Conservation (phyloP, 2,113 vertebrate species). For the Ginglymostoma cirratum region DNA sequence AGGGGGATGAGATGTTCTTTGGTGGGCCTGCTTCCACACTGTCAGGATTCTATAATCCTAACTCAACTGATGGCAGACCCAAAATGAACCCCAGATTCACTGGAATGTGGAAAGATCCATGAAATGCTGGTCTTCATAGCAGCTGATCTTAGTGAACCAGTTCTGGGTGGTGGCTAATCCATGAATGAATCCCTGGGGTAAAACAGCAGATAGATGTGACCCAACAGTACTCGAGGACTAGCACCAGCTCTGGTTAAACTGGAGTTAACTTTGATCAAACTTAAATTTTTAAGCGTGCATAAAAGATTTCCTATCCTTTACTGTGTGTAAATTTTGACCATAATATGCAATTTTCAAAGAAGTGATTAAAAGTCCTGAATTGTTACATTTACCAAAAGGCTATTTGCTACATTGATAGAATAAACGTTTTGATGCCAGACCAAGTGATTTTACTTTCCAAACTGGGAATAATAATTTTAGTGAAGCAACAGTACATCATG, state of each 20-base stretch:
- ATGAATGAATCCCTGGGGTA: background rate
- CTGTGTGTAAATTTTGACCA: background rate
- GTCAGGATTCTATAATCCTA: too few species aligned
- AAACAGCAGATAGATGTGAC: background rate
- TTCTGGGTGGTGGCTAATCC: too few species aligned
- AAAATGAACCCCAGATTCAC: background rate
- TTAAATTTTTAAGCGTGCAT: background rate
- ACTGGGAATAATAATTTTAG: background rate
- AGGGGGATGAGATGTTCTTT: too few species aligned
- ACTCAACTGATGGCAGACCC: background rate
- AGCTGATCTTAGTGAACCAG: background rate
- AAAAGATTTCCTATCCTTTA: background rate
- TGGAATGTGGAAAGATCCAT: background rate
- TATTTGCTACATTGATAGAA: background rate
- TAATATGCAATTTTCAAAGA: background rate
- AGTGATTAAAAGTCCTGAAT: background rate
- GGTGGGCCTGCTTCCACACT: too few species aligned
- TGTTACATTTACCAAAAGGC: background rate
- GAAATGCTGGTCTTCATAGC: background rate
- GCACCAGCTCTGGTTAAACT: background rate
- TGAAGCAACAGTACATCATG: background rate
- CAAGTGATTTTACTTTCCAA: background rate
- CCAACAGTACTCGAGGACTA: background rate
- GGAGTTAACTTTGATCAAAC: background rate
- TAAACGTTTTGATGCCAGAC: background rate